These are phyloP conservation scores for Cynopterus brachyotis DNA, from an alignment of 2,113 vertebrate species.

Conservation along the genomic window DNA sequence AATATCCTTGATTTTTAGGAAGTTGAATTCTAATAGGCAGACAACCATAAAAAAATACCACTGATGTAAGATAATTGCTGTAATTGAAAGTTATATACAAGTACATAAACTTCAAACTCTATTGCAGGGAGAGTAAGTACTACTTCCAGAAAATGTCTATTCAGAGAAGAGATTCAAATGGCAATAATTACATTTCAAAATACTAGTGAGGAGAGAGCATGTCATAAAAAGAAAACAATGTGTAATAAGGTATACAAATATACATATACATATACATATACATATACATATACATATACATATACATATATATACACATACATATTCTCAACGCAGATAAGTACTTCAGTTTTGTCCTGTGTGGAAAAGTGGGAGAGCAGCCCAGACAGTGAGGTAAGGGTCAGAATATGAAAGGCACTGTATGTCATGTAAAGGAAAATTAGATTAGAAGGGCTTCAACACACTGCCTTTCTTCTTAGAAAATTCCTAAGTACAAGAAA, in stretches of 20 bases:
- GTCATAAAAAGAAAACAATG: background rate
- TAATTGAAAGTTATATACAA: background rate
- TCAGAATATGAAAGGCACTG: background rate
- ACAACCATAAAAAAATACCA: background rate
- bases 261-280: no score
- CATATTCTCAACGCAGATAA: background rate
- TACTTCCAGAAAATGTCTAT: background rate
- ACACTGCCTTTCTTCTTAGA: background rate
- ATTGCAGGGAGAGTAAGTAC: background rate
- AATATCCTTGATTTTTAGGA: background rate
- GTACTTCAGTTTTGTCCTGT: background rate
- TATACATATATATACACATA: rapidly evolving
- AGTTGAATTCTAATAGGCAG: background rate
- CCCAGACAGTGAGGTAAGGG: background rate
- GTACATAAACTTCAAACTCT: background rate
- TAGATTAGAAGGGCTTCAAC: background rate
- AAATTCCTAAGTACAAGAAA: background rate
- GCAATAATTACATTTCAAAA: background rate
- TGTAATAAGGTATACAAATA: background rate
- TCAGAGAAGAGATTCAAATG: background rate
- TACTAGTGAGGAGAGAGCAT: background rate
- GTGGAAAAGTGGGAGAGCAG: background rate
- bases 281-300: background rate
- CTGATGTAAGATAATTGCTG: background rate
- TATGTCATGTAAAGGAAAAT: background rate